Evolutionary conservation across 1,140 invertebrate genomes (phyloP).

Genomic region (Andricus grossulariae): DNA sequence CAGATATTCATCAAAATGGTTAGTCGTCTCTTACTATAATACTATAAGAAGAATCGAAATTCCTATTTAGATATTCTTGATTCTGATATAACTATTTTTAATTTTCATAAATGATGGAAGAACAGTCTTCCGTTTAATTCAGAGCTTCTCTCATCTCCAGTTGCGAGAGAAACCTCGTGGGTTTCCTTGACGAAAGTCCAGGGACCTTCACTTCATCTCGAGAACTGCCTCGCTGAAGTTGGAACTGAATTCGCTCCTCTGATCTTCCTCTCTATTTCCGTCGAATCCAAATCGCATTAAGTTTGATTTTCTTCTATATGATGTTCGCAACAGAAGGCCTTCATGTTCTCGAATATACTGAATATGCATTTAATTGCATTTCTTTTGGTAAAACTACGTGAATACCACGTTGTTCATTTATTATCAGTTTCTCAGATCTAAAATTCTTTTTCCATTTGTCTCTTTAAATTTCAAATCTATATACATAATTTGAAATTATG

Average conservation of each 20-base stretch:
- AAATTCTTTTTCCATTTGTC: too few species aligned
- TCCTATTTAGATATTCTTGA: background rate
- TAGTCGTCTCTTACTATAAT: too few species aligned
- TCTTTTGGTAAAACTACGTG: too few species aligned
- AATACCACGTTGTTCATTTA: too few species aligned
- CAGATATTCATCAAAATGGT: too few species aligned
- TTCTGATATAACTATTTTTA: background rate
- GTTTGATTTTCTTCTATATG: background rate
- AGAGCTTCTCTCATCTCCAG: conserved; percentile 4
- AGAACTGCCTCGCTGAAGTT: conserved; percentile 20
- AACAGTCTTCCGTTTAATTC: background rate
- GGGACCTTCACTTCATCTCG: background rate
- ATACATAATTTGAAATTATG: too few species aligned
- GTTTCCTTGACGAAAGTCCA: conserved; percentile 29
- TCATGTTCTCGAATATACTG: too few species aligned
- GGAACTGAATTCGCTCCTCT: conserved; percentile 3
- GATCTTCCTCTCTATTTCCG: background rate
- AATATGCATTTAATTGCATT: too few species aligned
- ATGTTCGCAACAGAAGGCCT: too few species aligned
- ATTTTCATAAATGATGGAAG: conserved; percentile 8
- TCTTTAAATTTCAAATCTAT: too few species aligned
- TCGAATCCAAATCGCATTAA: background rate
- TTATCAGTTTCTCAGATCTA: too few species aligned
- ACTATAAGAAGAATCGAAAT: too few species aligned
- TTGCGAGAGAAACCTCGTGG: conserved; percentile 9